A percentile compares a stretch with the other conserved stretches of the same genome.
phyloP scores from a whole-genome alignment of 2,888 invertebrate species.

The Gisinianus flammeolus region DNA sequence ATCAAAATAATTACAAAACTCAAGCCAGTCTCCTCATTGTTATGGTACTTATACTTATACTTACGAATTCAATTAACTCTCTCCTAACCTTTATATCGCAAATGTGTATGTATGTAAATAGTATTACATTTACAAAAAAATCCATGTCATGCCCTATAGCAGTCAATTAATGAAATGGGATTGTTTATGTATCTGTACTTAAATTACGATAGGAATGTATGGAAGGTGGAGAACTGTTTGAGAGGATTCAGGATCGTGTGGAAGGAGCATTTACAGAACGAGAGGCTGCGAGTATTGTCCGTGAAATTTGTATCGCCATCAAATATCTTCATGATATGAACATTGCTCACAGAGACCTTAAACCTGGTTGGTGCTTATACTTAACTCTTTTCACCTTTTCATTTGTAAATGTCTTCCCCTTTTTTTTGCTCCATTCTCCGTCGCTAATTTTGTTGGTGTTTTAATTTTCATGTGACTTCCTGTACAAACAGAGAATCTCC shows the following conservation, averaged over 20 bases:
- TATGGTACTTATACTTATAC: constrained; percentile 86
- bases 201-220: too few relatives aligned
- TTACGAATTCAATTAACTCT: too few relatives aligned
- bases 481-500: not conserved
- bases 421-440: too few relatives aligned
- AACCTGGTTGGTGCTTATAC: constrained; percentile 91
- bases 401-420: too few relatives aligned
- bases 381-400: too few relatives aligned
- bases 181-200: not conserved
- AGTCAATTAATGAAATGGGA: not conserved
- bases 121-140: constrained; percentile 38
- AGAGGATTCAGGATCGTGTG: constrained; percentile 92
- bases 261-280: constrained; percentile 86
- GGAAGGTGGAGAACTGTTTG: constrained; percentile 98
- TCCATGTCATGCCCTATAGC: not conserved
- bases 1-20: constrained; percentile 93
- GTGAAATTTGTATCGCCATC: constrained; percentile 94
- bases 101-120: too few relatives aligned
- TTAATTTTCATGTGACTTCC: too few relatives aligned
- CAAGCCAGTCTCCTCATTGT: constrained; percentile 92
- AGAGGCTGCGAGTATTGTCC: constrained; percentile 87
- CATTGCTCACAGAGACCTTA: constrained; percentile 96
- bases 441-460: too few relatives aligned
- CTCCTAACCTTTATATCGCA: too few relatives aligned
- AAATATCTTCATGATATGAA: constrained; percentile 90